A percentile compares a stretch with the other conserved stretches of the same genome.
Evolutionary conservation across 2,888 invertebrate species (phyloP).

Genomic region (Idaea aversata): DNA sequence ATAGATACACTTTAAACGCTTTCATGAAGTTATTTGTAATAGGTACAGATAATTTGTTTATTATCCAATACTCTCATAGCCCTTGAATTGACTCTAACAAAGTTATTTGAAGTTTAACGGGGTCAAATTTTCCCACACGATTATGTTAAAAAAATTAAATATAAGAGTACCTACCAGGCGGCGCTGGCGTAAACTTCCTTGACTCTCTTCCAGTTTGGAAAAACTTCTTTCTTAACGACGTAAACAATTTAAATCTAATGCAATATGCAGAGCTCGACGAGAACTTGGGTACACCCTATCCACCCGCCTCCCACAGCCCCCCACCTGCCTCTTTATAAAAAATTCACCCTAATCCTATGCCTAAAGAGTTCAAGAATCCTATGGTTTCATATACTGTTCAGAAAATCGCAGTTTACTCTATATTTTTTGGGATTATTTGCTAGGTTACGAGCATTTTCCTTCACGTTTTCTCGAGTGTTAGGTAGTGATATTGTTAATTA

Average conservation of each 20-base stretch:
- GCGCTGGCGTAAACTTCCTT: constrained; percentile 40
- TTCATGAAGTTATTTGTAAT: constrained; percentile 9
- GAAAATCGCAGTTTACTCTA: constrained; percentile 34
- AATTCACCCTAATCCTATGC: constrained; percentile 61
- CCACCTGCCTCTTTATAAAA: constrained; percentile 66
- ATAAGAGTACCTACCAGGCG: constrained; percentile 31
- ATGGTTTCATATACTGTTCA: constrained; percentile 37
- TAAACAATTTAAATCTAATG: constrained; percentile 79
- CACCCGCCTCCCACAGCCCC: constrained; percentile 34
- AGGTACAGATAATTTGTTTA: background rate
- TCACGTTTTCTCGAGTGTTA: constrained; percentile 12
- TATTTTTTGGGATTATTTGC: constrained; percentile 30
- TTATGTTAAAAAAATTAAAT: constrained; percentile 47
- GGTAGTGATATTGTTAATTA: background rate
- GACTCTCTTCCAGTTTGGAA: constrained; percentile 50
- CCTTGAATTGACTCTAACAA: background rate
- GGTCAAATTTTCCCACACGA: constrained; percentile 27
- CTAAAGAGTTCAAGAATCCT: constrained; percentile 37
- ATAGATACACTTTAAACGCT: constrained; percentile 14
- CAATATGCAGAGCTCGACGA: constrained; percentile 69
- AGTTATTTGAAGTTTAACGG: background rate
- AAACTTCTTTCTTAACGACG: constrained; percentile 76
- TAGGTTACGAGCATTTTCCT: constrained; percentile 27
- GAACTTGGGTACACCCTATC: constrained; percentile 44
- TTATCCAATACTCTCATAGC: background rate